Percentiles rank a stretch among this genome's conserved stretches.
Evolutionary conservation across 1,140 invertebrate genomes (phyloP).

Genomic region (Neuroterus valhalla): DNA sequence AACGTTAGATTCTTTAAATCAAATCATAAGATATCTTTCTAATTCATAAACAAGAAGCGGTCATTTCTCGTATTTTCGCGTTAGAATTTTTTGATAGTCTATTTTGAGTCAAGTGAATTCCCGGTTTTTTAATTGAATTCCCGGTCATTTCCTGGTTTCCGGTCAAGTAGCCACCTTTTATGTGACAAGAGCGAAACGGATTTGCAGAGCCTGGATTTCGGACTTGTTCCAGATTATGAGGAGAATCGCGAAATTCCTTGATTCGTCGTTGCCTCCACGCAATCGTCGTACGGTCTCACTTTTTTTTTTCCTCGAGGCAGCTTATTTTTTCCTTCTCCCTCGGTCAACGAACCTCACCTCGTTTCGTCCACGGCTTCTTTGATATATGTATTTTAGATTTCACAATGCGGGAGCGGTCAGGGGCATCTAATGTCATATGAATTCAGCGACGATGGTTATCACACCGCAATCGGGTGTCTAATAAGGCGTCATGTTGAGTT

Average conservation of each 20-base stretch:
- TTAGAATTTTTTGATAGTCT: too few relatives aligned
- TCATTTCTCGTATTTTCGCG: too few relatives aligned
- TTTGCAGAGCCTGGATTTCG: background rate
- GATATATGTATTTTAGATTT: slow-evolving; percentile 18
- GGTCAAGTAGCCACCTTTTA: too few relatives aligned
- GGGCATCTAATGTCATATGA: slow-evolving; percentile 29
- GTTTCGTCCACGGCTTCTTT: slow-evolving; percentile 36
- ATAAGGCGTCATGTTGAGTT: slow-evolving; percentile 39
- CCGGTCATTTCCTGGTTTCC: too few relatives aligned
- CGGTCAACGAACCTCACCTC: slow-evolving; percentile 39
- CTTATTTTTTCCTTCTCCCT: slow-evolving; percentile 32
- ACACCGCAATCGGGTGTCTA: slow-evolving; percentile 40
- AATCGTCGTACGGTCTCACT: background rate
- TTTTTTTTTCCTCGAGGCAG: background rate
- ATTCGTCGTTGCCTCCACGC: slow-evolving; percentile 3
- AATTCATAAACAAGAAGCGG: too few relatives aligned
- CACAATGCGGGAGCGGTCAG: background rate
- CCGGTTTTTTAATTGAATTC: too few relatives aligned
- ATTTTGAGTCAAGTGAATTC: too few relatives aligned
- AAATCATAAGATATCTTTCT: too few relatives aligned
- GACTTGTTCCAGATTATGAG: background rate
- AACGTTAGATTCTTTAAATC: too few relatives aligned
- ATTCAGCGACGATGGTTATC: slow-evolving; percentile 51
- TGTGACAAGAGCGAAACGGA: slow-evolving; percentile 2
- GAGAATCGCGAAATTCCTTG: background rate